Evolutionary conservation across 2,888 invertebrate species (phyloP), one percentile per base, ranked within the genome.

Genomic region (Polydrusus tereticollis): DNA sequence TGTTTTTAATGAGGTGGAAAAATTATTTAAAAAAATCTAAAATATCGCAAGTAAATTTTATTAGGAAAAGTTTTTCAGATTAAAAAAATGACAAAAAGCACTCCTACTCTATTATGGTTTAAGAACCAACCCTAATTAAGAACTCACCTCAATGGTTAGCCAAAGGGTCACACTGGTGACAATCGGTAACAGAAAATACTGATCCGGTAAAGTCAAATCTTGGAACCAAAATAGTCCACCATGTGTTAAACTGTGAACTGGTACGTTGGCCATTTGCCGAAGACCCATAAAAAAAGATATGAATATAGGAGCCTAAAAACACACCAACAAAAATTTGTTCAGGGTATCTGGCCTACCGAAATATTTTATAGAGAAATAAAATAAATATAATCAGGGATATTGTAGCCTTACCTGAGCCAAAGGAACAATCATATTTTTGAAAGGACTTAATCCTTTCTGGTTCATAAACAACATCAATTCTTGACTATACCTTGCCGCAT

Each of bases 181-280:
- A 0, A 97, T 5, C 0, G 99, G 99, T 67, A 99, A 86, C 12
- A 94, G 76, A 82, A 92, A 98, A 84, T 89, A 94, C 52, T 97
- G 98, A 87, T 99, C 99, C 1, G 94, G 89, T 8, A 95, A 84
- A 0, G 98, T 97, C 50, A 99, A 88, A 88, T 99, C 97, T 2
- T 89, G 87, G 83, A 99, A 98, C 99, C 99, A 99, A 79, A 89
- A 91, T 0, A 96, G 77, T 0, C 99, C 99, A 29, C 99, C 99
- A 0, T 90, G 87, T 75, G 90, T 89, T 89, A 99, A 89, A 82
- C 97, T 97, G 45, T 95, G 96, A 36, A 99, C 94, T 1, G 98
- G 98, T 29, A 93, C 89, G 81, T 92, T 93, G 0, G 96, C 91
- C 98, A 99, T 98, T 75, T 90, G 87, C 78, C 95, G 89, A 55